Evolutionary conservation across 2,888 invertebrate genomes (phyloP).

Genomic region (Drosophila falleni): DNA sequence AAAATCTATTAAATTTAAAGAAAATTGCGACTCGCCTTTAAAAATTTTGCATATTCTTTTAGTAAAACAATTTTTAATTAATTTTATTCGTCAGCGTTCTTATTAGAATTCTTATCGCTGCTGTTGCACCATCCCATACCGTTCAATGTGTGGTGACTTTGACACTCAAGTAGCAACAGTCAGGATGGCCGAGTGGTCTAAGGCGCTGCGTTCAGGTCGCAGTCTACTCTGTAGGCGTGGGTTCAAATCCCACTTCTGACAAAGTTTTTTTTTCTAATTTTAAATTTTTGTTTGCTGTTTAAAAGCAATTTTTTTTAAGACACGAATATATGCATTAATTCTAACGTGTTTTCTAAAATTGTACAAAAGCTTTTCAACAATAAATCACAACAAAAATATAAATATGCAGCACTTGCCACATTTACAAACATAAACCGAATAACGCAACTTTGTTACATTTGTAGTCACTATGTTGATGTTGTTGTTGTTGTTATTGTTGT

Average conservation of each 20-base stretch:
- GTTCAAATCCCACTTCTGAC: conserved; percentile 67
- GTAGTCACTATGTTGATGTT: conserved; percentile 9
- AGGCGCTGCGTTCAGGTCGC: conserved; percentile 68
- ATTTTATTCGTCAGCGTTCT: not conserved
- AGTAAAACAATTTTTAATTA: not conserved
- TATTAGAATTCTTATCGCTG: not conserved
- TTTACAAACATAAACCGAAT: conserved; percentile 43
- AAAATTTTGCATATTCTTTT: not conserved
- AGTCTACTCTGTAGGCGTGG: conserved; percentile 69
- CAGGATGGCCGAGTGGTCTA: conserved; percentile 69
- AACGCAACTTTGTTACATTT: conserved; percentile 14
- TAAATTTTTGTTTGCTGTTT: conserved; percentile 11
- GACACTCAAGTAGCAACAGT: not conserved
- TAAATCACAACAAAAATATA: conserved; percentile 1
- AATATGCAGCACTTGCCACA: conserved; percentile 43
- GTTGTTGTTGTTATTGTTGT: conserved; percentile 21
- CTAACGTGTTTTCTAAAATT: not conserved
- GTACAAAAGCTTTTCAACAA: not conserved
- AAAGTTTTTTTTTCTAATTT: conserved; percentile 32
- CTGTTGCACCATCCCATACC: not conserved
- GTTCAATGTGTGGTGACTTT: conserved; percentile 4
- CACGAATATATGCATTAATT: not conserved
- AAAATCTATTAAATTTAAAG: too few species aligned
- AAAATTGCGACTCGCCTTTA: too few species aligned
- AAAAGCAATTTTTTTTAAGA: not conserved